These are phyloP conservation scores for Aplocera efformata DNA, from an alignment of 2,888 invertebrate species.

Conservation along the genomic window DNA sequence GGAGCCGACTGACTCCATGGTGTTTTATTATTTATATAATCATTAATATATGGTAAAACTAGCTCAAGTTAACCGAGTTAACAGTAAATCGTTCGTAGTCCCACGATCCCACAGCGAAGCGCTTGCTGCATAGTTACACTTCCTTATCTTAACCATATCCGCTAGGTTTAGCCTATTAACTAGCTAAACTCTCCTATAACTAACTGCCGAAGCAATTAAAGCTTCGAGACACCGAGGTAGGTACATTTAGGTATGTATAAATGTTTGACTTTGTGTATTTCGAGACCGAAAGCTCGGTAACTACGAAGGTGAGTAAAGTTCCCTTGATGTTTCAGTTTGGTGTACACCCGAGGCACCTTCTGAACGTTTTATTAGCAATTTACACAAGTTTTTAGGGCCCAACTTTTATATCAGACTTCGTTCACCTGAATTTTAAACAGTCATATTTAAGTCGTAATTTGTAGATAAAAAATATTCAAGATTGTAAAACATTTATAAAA, in stretches of 20 bases:
- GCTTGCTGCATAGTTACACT: slow-evolving; percentile 5
- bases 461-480: slow-evolving; percentile 7
- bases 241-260: slow-evolving; percentile 23
- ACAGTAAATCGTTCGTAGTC: slow-evolving; percentile 6
- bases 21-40: too few relatives aligned
- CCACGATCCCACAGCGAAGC: slow-evolving; percentile 3
- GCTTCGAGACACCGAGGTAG: slow-evolving; percentile 18
- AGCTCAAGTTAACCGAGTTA: slow-evolving; percentile 2
- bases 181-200: slow-evolving; percentile 19
- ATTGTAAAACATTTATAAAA: slow-evolving; percentile 8
- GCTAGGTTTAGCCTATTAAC: slow-evolving; percentile 17
- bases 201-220: slow-evolving; percentile 27
- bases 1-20: too few relatives aligned
- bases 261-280: slow-evolving; percentile 25
- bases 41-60: neutral
- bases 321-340: slow-evolving; percentile 21
- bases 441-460: slow-evolving; percentile 12
- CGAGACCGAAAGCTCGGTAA: slow-evolving; percentile 13
- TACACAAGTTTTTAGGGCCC: slow-evolving; percentile 12
- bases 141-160: slow-evolving; percentile 25
- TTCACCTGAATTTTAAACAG: slow-evolving; percentile 12
- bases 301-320: slow-evolving; percentile 23
- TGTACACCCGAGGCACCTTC: slow-evolving; percentile 13
- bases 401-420: slow-evolving; percentile 14
- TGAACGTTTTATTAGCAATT: slow-evolving; percentile 15